Evolutionary conservation across 1,140 invertebrate genomes (phyloP), one percentile per base, ranked within the genome.

Genomic region (Drosophila athabasca): DNA sequence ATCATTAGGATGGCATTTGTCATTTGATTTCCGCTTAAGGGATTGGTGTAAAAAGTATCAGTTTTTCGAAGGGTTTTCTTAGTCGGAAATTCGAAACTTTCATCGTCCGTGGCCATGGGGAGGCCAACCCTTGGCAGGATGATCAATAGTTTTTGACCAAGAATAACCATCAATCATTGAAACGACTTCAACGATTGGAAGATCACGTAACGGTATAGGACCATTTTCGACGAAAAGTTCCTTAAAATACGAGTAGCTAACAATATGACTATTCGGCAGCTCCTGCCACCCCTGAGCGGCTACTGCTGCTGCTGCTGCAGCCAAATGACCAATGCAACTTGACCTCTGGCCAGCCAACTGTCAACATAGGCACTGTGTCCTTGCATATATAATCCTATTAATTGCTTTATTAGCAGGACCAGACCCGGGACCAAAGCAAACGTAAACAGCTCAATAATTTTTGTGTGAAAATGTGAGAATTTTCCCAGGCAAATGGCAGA

Each of bases 341-440:
- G 82, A 87, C 82, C 82, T 75, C 61, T 76, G 70, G 60, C 71
- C 62, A 69, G 49, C 62, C 41, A 46, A 51, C 69, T 87, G 83
- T 87, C 82, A 87, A 78, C 74, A 85, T 58, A 62, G 45, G 49
- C 44, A 55, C 44, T 31, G 17, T 72, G 39, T 64, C 29, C 54
- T 74, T 81, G 82, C 82, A 87, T 87, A 88, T 31, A 66, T 88
- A 87, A 87, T 88, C 82, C 61, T 72, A 83, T 87, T 87, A 79
- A 87, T 87, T 88, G 75, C 83, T 72, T 82, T 83, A 87, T 87
- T 79, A 79, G 62, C 50, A 65, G 59, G 48, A 76, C 62, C 50
- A 65, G 59, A 44, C 54, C 68, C 35, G 17, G 76, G 62, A 76
- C 68, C 60, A 69, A 75, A 51, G 41, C 35, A 45, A 62, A 72